phyloP scores from a whole-genome alignment of 2,888 invertebrate species.

The Camponotus fellah region DNA sequence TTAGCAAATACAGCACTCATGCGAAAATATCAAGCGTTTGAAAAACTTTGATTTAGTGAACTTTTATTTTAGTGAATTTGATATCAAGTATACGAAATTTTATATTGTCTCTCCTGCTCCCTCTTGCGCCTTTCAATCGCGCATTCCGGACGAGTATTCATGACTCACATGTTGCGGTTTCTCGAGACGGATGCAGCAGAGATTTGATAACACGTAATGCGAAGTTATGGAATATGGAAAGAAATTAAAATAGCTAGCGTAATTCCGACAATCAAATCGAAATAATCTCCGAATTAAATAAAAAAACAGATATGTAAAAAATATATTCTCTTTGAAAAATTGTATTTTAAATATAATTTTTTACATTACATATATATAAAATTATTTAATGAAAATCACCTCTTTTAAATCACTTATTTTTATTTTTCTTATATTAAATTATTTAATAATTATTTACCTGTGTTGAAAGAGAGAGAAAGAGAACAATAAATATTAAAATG shows the following conservation, averaged over 20 bases:
- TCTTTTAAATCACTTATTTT: not conserved
- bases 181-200: slow-evolving; percentile 33
- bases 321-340: not conserved
- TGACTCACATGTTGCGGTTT: slow-evolving; percentile 36
- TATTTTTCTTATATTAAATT: not conserved
- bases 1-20: no score
- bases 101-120: not conserved
- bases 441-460: not conserved
- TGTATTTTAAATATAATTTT: not conserved
- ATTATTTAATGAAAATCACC: not conserved
- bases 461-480: not conserved
- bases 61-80: not conserved
- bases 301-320: not conserved
- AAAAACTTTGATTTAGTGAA: no score
- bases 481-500: not conserved
- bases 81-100: not conserved
- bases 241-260: slow-evolving; percentile 42
- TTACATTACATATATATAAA: not conserved
- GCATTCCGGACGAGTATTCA: slow-evolving; percentile 9
- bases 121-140: not conserved
- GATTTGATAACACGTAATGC: slow-evolving; percentile 38
- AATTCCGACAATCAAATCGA: slow-evolving; percentile 21
- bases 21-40: not conserved
- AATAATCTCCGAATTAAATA: not conserved
- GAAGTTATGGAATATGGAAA: slow-evolving; percentile 25